Evolutionary conservation across 2,888 invertebrate genomes (phyloP), one percentile per base, ranked within the genome.

Genomic region (Carterocephalus palaemon): DNA sequence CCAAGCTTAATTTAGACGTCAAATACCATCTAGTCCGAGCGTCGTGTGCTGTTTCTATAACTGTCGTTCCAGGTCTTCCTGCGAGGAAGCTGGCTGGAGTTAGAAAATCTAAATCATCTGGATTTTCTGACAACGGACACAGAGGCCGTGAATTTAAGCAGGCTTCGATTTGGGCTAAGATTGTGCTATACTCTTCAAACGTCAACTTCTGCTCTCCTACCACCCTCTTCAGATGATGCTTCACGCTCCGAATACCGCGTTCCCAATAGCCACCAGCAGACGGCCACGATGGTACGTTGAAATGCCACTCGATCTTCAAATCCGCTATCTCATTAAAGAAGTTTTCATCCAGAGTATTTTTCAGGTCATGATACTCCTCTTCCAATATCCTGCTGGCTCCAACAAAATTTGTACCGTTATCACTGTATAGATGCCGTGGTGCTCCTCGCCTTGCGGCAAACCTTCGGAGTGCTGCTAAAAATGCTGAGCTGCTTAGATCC

Each of bases 321-420:
- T n/a, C n/a, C n/a, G n/a, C n/a, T 64, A 0, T 52, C 52, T 0
- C 1, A n/a, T 16, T 1, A 55, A 57, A 40, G 47, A 59, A 28
- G 46, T 16, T 24, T 2, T 24, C 5, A 24, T 24, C 10, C 2
- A 24, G 10, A 4, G 5, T 24, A 4, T 24, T 46, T 39, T 23
- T 17, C 1, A 48, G 22, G 3, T 52, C 26, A 31, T 24, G 3
- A 17, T 38, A 46, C 32, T 49, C 48, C 33, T 47, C 17, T 16
- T 56, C 46, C 28, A 58, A 22, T 4, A 48, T 6, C 24, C 43
- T 41, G 17, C 42, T 53, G 2, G 60, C 58, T 7, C 54, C 57
- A 3, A 57, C 45, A 13, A 63, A 60, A 31, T 60, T 60, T 0
- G 34, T 46, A 1, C 59, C 60, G 9, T 56, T 49, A 31, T 64